Evolutionary conservation across 2,888 invertebrate species (phyloP), one percentile per base, ranked within the genome.

Genomic region (Tenthredo amoena): DNA sequence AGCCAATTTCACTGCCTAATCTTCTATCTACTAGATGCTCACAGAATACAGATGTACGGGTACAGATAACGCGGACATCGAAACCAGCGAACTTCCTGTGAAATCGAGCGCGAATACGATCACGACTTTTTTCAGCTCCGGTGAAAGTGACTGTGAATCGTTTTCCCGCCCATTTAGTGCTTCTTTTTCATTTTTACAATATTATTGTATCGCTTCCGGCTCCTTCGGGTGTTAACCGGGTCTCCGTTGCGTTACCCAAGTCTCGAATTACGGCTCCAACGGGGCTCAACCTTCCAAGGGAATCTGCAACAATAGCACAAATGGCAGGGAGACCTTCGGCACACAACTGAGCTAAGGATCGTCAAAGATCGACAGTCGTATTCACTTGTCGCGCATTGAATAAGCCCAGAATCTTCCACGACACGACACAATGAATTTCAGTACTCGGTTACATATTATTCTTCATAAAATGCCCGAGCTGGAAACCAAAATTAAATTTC

Each of bases 181-280:
- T 86, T 79, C 79, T 87, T 87, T 87, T 88, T 87, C 89, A 85
- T 85, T 86, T 85, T 85, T 85, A 88, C 87, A 88, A 88, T 89
- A 89, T 90, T 88, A 90, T 91, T 91, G 90, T 90, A 89, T 89
- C 90, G 88, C 84, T 89, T 88, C 89, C 89, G 89, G 87, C 82
- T 82, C 84, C 87, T 87, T 81, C 21, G 58, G 82, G 71, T 71
- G 81, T 74, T 82, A 85, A 85, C 85, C 83, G 68, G 85, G 37
- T 15, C 85, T 43, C 62, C 37, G 81, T 81, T 62, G 7, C 81
- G 81, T 81, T 81, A 81, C 81, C 40, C 21, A 21, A 62, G 81
- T 81, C 34, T 81, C 81, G 58, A 62, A 62, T 81, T 81, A 81
- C 81, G 40, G 62, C 62, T 62, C 62, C 37, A 62, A 81, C 40